Evolutionary conservation across 2,797 vertebrate species (phyloP).

Genomic region (Gila robusta): DNA sequence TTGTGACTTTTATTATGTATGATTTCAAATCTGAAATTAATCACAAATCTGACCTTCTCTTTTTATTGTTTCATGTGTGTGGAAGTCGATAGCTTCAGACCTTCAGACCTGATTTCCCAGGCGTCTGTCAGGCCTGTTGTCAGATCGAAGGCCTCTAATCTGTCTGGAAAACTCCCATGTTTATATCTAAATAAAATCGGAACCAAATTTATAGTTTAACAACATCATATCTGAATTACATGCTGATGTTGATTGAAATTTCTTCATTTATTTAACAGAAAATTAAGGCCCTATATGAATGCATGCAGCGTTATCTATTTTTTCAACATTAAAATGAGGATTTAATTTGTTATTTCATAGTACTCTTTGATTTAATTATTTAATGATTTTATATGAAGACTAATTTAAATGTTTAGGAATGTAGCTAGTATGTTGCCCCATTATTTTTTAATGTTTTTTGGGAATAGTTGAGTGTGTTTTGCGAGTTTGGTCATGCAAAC

Average conservation of each 20-base stretch:
- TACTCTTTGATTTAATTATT: slow-evolving; percentile 38
- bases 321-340: slow-evolving; percentile 13
- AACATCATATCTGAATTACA: background rate
- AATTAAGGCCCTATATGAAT: slow-evolving; percentile 4
- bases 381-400: slow-evolving; percentile 48
- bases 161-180: slow-evolving; percentile 16
- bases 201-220: background rate
- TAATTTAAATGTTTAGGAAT: slow-evolving; percentile 43
- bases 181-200: background rate
- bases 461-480: slow-evolving; percentile 2
- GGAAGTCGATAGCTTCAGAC: background rate
- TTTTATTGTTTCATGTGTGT: background rate
- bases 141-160: background rate
- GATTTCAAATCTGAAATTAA: slow-evolving; percentile 12
- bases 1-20: slow-evolving; percentile 2
- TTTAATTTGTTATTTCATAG: background rate
- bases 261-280: background rate
- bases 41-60: background rate
- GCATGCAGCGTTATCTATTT: slow-evolving; percentile 19
- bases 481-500: background rate
- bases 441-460: background rate
- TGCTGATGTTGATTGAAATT: background rate
- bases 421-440: slow-evolving; percentile 4
- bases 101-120: background rate
- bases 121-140: background rate